Conservation (phyloP, 1,140 invertebrate genomes). For the Drosophila ogumai region DNA sequence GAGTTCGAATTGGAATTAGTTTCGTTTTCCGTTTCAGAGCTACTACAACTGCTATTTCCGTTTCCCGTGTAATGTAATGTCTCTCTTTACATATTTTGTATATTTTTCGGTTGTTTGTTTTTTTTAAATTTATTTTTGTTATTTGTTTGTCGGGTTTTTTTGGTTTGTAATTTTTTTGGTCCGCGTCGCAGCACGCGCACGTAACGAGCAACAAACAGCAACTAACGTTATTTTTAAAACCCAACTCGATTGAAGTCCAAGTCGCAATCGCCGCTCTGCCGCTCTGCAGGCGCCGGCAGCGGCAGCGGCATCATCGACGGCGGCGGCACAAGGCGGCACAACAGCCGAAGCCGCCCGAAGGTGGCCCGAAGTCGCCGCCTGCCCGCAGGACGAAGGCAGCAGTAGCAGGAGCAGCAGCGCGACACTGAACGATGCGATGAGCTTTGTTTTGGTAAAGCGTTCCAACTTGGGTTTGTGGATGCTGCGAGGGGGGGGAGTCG, state of each 20-base stretch:
- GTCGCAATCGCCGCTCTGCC: constrained; percentile 42
- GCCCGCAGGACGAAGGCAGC: constrained; percentile 25
- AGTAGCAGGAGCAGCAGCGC: background rate
- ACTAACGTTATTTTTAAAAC: constrained; percentile 84
- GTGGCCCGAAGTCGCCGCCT: constrained; percentile 16
- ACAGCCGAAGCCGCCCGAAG: constrained; percentile 58
- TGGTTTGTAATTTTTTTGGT: constrained; percentile 31
- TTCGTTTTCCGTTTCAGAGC: constrained; percentile 17
- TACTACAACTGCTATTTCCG: constrained; percentile 4
- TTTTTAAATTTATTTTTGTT: background rate
- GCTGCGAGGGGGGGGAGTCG: background rate
- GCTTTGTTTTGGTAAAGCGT: constrained; percentile 44
- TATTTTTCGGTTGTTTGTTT: constrained; percentile 24
- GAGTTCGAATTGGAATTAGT: background rate
- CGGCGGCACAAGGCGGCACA: constrained; percentile 19
- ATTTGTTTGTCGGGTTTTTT: background rate
- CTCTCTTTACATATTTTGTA: background rate
- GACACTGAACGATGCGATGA: constrained; percentile 4
- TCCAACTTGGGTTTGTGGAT: constrained; percentile 3
- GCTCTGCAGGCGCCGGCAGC: constrained; percentile 22
- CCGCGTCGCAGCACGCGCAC: constrained; percentile 83
- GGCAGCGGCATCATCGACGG: constrained; percentile 16
- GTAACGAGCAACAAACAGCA: constrained; percentile 85
- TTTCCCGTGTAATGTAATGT: background rate
- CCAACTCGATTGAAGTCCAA: constrained; percentile 82